A percentile compares a stretch with the other conserved stretches of the same genome.
phyloP scores from a whole-genome alignment of 2,797 vertebrate genomes.

The Pempheris klunzingeri region DNA sequence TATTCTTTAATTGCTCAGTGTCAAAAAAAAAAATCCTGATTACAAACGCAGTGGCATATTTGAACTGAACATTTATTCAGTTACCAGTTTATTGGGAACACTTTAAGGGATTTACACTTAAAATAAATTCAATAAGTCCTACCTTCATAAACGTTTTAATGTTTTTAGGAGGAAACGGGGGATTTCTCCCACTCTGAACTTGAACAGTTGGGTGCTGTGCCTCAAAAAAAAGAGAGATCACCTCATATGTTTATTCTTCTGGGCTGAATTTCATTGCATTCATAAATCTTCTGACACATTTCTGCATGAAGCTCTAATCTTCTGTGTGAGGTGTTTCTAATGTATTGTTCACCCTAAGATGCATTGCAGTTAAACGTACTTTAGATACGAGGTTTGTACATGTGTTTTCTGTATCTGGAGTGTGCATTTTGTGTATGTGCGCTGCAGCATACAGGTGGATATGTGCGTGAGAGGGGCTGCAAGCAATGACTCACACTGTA shows the following conservation, averaged over 20 bases:
- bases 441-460: constrained; percentile 23
- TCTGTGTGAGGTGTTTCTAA: background rate
- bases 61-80: background rate
- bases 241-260: constrained; percentile 2
- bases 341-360: background rate
- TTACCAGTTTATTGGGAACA: constrained; percentile 15
- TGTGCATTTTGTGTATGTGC: constrained; percentile 20
- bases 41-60: background rate
- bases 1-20: background rate
- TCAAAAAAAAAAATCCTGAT: background rate
- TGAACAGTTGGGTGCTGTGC: constrained; percentile 21
- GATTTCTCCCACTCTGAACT: constrained; percentile 31
- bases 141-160: constrained; percentile 21
- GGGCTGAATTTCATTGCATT: background rate
- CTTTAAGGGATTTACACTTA: constrained; percentile 7
- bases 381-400: background rate
- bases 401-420: background rate
- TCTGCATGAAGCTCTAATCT: background rate
- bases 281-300: background rate
- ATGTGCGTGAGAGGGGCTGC: constrained; percentile 8
- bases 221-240: constrained; percentile 23
- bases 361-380: background rate
- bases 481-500: constrained; percentile 85
- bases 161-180: constrained; percentile 26
- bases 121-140: constrained; percentile 18